Evolutionary conservation across 2,113 vertebrate species (phyloP).

Genomic region (Eidolon helvum): DNA sequence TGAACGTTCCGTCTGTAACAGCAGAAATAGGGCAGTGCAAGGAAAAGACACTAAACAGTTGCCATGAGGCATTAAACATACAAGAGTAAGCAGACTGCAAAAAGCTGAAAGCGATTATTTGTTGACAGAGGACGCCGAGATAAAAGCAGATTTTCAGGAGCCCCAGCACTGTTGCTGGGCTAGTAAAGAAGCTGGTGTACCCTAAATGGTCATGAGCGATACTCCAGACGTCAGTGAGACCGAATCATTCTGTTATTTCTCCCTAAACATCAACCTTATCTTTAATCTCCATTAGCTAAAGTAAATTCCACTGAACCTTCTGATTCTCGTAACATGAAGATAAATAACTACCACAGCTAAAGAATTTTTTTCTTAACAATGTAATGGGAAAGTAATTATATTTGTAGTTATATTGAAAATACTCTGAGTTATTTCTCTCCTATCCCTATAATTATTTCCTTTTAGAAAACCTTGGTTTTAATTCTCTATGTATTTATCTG

Average conservation of each 20-base stretch:
- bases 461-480: not conserved
- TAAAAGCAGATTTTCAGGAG: not conserved
- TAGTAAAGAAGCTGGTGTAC: not conserved
- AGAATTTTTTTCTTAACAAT: not conserved
- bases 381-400: not conserved
- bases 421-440: not conserved
- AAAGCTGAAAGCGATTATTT: not conserved
- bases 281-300: not conserved
- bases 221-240: not conserved
- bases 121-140: not conserved
- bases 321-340: not conserved
- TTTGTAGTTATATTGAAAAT: not conserved
- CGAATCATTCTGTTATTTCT: not conserved
- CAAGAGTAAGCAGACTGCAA: not conserved
- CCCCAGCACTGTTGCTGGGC: not conserved
- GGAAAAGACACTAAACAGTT: not conserved
- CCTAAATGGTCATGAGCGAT: not conserved
- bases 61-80: not conserved
- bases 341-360: not conserved
- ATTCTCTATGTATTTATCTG: not conserved
- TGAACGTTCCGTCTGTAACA: not conserved
- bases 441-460: not conserved
- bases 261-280: not conserved
- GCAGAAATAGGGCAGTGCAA: not conserved
- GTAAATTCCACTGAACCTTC: not conserved